Evolutionary conservation across 2,888 invertebrate species (phyloP).

Genomic region (Spodoptera littoralis): DNA sequence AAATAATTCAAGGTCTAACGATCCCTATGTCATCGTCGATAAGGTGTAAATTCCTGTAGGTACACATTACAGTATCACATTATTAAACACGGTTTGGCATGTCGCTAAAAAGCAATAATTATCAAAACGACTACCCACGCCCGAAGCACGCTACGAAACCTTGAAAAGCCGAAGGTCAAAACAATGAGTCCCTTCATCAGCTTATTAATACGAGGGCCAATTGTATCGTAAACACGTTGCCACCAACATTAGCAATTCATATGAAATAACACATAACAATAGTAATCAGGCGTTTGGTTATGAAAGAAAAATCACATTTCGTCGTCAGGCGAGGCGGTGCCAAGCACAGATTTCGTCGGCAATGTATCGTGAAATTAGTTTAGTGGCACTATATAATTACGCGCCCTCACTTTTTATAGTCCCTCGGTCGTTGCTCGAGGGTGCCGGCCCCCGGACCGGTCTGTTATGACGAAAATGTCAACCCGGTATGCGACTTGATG

Average conservation of each 20-base stretch:
- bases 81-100: conserved; percentile 40
- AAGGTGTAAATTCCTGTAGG: conserved; percentile 25
- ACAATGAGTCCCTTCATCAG: conserved; percentile 70
- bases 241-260: conserved; percentile 83
- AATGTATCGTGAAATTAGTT: conserved; percentile 89
- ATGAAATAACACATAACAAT: conserved; percentile 85
- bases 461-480: conserved; percentile 88
- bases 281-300: conserved; percentile 83
- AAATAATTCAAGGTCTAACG: conserved; percentile 34
- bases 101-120: conserved; percentile 52
- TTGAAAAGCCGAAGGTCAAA: conserved; percentile 70
- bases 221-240: conserved; percentile 70
- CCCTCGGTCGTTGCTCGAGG: conserved; percentile 66
- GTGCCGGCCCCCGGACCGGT: conserved; percentile 65
- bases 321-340: conserved; percentile 82
- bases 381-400: conserved; percentile 89
- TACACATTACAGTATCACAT: conserved; percentile 37
- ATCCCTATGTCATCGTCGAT: conserved; percentile 8
- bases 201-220: conserved; percentile 73
- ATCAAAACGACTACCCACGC: conserved; percentile 51
- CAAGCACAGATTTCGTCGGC: conserved; percentile 88
- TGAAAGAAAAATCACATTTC: conserved; percentile 85
- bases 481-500: conserved; percentile 86
- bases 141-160: conserved; percentile 60
- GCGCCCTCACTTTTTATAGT: conserved; percentile 85